Base-by-base conservation (phyloP, 37 sponge, comb jelly and placozoan species). In the Spongilla lacustris region DNA sequence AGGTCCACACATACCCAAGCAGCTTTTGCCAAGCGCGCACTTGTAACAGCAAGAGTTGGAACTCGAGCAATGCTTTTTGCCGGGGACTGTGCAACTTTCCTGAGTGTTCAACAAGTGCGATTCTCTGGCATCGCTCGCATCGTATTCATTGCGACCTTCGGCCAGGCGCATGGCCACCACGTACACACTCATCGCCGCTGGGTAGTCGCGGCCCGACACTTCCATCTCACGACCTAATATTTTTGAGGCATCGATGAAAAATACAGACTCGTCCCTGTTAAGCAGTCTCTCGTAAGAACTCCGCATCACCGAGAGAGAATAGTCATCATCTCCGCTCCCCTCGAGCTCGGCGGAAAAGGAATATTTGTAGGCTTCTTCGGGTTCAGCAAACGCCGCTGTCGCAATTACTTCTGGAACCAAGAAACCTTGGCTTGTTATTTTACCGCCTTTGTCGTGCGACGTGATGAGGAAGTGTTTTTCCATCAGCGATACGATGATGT, bases 1-100 rank as follows among this genome's bases (percentile, higher is more conserved):
- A 31, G 69, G 38, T 10, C 96, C 96, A 67, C 96, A 96, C 84
- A 93, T 24, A 23, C 96, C 93, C 2, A 96, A 72, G 58, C 96
- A 96, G 8, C 74, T 76, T 0, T 88, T 36, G n/a, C 91, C 91
- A 25, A 58, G 41, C 41, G 41, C 41, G 11, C 58, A 58, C 19
- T 14, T 14, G 12, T 17, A 1, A 17, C 19, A 6, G 58, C 58
- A 58, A 1, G 58, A 1, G 21, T 58, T 17, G 1, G 12, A 58
- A 46, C 8, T 46, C 8, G 46, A 46, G 46, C 46, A 46, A 8
- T 46, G 46, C 46, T 46, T 46, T 46, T 4, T 4, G 8, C 8
- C 4, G 46, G 46, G 46, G 46, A n/a, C n/a, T n/a, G n/a, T n/a
- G n/a, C n/a, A n/a, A n/a, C n/a, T n/a, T n/a, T n/a, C n/a, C n/a